Evolutionary conservation across 1,140 invertebrate genomes (phyloP).

Genomic region (Diuraphis noxia): DNA sequence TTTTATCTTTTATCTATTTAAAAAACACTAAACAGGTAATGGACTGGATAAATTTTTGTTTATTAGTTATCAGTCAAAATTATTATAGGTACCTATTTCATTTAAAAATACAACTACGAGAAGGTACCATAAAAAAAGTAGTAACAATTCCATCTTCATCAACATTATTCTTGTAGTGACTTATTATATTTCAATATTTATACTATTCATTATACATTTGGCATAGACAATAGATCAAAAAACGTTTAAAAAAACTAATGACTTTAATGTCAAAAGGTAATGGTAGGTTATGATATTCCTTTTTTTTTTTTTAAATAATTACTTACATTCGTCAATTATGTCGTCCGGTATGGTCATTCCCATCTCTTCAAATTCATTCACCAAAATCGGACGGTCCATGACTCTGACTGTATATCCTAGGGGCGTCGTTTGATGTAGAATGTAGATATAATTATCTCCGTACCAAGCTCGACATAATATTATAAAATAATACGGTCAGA

Average conservation of each 20-base stretch:
- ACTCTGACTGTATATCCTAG: background rate
- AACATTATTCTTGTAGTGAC: background rate
- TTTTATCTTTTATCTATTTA: no score
- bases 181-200: no score
- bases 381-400: slow-evolving; percentile 27
- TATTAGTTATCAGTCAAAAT: background rate
- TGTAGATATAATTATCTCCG: background rate
- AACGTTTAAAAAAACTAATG: background rate
- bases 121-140: background rate
- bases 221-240: background rate
- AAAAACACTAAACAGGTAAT: background rate
- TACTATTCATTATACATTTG: no score
- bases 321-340: slow-evolving; percentile 44
- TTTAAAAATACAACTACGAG: background rate
- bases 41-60: background rate
- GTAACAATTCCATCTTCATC: background rate
- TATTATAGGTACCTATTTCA: background rate
- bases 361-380: slow-evolving; percentile 35
- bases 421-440: background rate
- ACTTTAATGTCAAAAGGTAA: background rate
- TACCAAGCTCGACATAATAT: background rate
- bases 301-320: background rate
- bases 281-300: background rate
- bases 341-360: slow-evolving; percentile 8
- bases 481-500: background rate